phyloP scores from a whole-genome alignment of 2,888 invertebrate genomes.

The Bembecia ichneumoniformis region DNA sequence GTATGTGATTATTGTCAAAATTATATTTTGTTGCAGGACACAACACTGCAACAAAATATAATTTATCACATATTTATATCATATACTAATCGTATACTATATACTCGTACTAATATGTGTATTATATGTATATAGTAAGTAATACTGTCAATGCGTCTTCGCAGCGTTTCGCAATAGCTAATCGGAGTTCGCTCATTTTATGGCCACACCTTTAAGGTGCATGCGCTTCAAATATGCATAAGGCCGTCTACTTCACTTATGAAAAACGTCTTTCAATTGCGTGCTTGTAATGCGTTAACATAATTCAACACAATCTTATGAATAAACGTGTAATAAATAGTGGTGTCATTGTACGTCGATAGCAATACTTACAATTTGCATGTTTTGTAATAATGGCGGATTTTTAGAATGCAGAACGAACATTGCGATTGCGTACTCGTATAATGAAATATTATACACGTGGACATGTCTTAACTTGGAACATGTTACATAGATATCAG shows the following conservation, averaged over 20 bases:
- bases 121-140: too few species aligned
- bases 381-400: background rate
- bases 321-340: background rate
- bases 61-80: too few species aligned
- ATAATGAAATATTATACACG: too few species aligned
- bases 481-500: too few species aligned
- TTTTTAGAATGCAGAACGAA: background rate
- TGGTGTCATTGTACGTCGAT: background rate
- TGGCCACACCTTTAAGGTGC: background rate
- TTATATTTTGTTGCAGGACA: too few species aligned
- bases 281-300: constrained; percentile 7
- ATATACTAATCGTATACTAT: too few species aligned
- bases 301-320: background rate
- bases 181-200: background rate
- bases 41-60: too few species aligned
- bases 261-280: constrained; percentile 39
- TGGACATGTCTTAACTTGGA: too few species aligned
- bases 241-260: constrained; percentile 35
- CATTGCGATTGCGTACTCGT: background rate
- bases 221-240: constrained; percentile 10
- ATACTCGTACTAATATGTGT: too few species aligned
- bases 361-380: background rate
- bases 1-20: too few species aligned
- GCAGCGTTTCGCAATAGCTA: too few species aligned
- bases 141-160: too few species aligned